A percentile compares a stretch with the other conserved stretches of the same genome.
These are phyloP conservation scores for Canis aureus DNA, from an alignment of 2,113 vertebrate genomes.

Conservation along the genomic window DNA sequence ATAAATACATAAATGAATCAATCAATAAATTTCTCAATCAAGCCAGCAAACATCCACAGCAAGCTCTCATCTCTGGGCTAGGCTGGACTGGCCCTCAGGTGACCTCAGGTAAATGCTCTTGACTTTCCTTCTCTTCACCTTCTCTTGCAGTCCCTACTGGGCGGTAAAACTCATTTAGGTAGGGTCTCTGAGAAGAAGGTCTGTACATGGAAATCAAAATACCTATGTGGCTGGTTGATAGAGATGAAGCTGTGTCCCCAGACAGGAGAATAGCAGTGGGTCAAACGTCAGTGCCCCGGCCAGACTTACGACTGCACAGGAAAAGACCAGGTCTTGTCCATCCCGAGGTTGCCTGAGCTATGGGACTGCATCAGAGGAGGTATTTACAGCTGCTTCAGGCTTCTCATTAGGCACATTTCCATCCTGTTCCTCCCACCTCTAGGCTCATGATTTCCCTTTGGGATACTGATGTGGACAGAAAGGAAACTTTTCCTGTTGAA, in stretches of 20 bases:
- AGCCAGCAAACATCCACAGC: background rate
- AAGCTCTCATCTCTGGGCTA: background rate
- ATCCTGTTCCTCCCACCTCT: background rate
- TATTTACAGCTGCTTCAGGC: background rate
- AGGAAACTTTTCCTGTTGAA: background rate
- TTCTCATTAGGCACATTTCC: background rate
- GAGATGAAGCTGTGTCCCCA: background rate
- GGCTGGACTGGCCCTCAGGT: background rate
- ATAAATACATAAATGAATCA: background rate
- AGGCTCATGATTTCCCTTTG: background rate
- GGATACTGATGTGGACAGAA: background rate
- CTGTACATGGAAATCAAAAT: background rate
- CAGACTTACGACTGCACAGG: background rate
- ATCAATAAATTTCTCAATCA: background rate
- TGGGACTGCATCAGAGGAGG: background rate
- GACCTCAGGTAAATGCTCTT: background rate
- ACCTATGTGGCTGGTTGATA: background rate
- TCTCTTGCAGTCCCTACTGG: background rate
- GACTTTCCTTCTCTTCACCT: background rate
- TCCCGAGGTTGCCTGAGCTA: no score
- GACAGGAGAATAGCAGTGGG: background rate
- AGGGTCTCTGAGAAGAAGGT: background rate
- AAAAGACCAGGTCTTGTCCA: background rate
- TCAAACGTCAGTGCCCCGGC: no score
- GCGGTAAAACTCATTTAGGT: background rate